A percentile compares a stretch with the other conserved stretches of the same genome.
Conservation (phyloP, 1,140 invertebrate species). For the Anastrepha ludens region DNA sequence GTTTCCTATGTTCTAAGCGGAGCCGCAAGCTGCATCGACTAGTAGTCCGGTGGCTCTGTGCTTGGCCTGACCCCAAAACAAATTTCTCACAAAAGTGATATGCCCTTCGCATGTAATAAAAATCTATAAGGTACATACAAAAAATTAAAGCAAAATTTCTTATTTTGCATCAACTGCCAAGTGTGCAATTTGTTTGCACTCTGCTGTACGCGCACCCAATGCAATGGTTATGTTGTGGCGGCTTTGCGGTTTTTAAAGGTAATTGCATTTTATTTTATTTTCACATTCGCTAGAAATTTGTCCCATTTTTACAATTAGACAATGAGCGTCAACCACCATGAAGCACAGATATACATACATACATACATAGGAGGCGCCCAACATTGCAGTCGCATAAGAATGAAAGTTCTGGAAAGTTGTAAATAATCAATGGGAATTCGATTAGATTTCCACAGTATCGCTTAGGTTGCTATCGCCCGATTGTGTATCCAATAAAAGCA, state of each 20-base stretch:
- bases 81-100: too few species aligned
- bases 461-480: background rate
- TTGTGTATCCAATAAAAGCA: constrained; percentile 6
- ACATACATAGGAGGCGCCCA: background rate
- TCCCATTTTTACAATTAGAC: constrained; percentile 48
- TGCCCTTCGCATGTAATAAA: too few species aligned
- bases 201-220: background rate
- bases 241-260: constrained; percentile 39
- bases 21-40: too few species aligned
- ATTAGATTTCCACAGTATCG: background rate
- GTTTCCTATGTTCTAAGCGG: too few species aligned
- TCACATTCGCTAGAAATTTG: constrained; percentile 43
- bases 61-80: too few species aligned
- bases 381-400: constrained; percentile 27
- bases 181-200: background rate
- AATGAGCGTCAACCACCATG: constrained; percentile 40
- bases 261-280: constrained; percentile 46
- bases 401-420: constrained; percentile 41
- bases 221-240: background rate
- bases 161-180: too few species aligned
- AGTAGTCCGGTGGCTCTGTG: too few species aligned
- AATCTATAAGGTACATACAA: too few species aligned
- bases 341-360: background rate
- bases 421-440: constrained; percentile 46
- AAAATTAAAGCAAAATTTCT: too few species aligned